Percentiles rank a stretch among this genome's conserved stretches.
Conservation (phyloP, 1,140 invertebrate genomes). For the Chrysomallon squamiferum region DNA sequence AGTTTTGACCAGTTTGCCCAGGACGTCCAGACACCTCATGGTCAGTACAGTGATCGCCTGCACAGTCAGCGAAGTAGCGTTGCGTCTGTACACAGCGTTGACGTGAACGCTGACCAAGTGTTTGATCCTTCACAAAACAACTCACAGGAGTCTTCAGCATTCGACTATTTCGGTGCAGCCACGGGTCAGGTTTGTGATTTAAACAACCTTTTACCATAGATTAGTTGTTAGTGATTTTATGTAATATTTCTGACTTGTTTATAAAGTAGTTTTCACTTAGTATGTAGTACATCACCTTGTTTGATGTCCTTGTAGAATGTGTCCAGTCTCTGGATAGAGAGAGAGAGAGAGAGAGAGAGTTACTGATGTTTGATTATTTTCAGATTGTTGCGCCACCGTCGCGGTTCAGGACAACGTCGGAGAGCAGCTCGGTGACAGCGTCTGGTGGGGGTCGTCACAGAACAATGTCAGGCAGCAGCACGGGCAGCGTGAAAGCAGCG, state of each 20-base stretch:
- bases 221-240: not conserved
- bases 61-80: conserved; percentile 20
- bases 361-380: too few relatives aligned
- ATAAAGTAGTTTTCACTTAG: too few relatives aligned
- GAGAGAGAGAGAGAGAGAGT: too few relatives aligned
- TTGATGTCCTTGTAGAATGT: too few relatives aligned
- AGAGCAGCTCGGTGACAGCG: conserved; percentile 18
- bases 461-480: conserved; percentile 35
- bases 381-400: conserved; percentile 24
- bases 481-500: conserved; percentile 26
- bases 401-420: conserved; percentile 21
- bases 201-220: not conserved
- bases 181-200: not conserved
- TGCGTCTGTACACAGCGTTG: conserved; percentile 24
- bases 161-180: conserved; percentile 41
- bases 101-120: conserved; percentile 20
- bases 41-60: conserved; percentile 4
- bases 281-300: too few relatives aligned
- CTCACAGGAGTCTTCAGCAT: conserved; percentile 5
- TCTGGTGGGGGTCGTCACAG: conserved; percentile 11
- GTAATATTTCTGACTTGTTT: not conserved
- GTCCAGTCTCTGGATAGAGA: too few relatives aligned
- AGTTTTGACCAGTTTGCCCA: conserved; percentile 1
- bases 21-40: conserved; percentile 10
- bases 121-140: conserved; percentile 16